Conservation (phyloP, 2,113 vertebrate genomes). For the Astatotilapia flaviijosephi region DNA sequence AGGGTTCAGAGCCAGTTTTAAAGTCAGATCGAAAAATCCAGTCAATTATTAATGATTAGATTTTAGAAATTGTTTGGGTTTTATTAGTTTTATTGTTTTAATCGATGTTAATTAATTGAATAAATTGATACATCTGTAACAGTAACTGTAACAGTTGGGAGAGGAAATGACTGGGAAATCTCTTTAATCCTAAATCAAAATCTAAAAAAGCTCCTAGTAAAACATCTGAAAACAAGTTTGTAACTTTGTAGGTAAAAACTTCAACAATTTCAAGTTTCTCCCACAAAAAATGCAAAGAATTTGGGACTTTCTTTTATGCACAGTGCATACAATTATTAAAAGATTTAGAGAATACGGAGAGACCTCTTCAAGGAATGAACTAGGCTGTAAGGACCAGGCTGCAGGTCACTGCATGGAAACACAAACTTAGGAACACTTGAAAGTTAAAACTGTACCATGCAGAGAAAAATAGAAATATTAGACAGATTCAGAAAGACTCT, state of each 20-base stretch:
- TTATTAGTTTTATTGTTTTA: background rate
- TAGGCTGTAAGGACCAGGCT: background rate
- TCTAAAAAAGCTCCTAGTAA: rapidly evolving
- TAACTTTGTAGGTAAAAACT: background rate
- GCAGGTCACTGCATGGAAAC: rapidly evolving
- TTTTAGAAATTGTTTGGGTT: background rate
- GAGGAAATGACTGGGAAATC: background rate
- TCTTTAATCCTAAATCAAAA: background rate
- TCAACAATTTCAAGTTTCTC: background rate
- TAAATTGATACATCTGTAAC: background rate
- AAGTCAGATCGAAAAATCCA: rapidly evolving
- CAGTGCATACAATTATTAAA: background rate
- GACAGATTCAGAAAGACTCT: background rate
- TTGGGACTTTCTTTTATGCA: background rate
- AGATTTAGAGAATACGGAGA: background rate
- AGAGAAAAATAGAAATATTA: background rate
- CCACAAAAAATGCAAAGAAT: rapidly evolving
- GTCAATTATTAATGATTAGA: background rate
- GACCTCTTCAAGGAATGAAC: background rate
- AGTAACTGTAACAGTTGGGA: background rate
- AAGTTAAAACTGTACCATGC: background rate
- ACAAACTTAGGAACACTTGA: background rate
- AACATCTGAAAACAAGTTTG: background rate
- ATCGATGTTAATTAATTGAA: rapidly evolving
- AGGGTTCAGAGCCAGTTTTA: rapidly evolving